Evolutionary conservation across 1,140 invertebrate genomes (phyloP).

Genomic region (Cherax quadricarinatus): DNA sequence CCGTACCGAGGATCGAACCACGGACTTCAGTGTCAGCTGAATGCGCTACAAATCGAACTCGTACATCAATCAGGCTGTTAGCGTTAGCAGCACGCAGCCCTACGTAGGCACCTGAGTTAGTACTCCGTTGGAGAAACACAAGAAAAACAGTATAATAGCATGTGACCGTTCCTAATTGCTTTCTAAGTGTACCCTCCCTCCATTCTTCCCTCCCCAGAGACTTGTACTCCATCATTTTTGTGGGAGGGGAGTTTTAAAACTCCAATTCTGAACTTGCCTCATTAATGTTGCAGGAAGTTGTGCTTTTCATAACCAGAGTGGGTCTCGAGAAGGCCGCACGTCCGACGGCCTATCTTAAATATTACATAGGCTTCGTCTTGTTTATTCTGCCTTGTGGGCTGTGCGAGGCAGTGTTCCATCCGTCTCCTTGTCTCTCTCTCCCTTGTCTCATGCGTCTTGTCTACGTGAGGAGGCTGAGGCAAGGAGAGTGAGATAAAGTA

Average conservation of each 20-base stretch:
- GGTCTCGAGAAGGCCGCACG: not conserved
- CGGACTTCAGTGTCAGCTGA: no score
- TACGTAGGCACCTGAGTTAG: no score
- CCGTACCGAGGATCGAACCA: no score
- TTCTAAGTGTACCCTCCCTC: not conserved
- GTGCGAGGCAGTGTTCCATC: not conserved
- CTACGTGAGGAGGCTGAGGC: not conserved
- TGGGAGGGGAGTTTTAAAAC: slow-evolving; percentile 18
- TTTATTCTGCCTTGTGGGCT: not conserved
- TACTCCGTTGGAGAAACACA: no score
- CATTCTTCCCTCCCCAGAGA: not conserved
- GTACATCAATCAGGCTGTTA: no score
- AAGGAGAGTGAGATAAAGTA: not conserved
- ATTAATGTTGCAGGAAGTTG: slow-evolving; percentile 35
- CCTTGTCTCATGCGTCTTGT: not conserved
- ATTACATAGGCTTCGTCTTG: not conserved
- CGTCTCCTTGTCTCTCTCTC: not conserved
- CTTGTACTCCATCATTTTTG: slow-evolving; percentile 29
- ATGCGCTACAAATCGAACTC: no score
- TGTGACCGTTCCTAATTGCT: not conserved
- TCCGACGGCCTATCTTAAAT: not conserved
- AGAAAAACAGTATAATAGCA: not conserved
- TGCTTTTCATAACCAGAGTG: not conserved
- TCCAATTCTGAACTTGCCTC: slow-evolving; percentile 38
- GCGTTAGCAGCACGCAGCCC: no score